Conservation (phyloP, 2,888 invertebrate species). For the Sturmia bella region DNA sequence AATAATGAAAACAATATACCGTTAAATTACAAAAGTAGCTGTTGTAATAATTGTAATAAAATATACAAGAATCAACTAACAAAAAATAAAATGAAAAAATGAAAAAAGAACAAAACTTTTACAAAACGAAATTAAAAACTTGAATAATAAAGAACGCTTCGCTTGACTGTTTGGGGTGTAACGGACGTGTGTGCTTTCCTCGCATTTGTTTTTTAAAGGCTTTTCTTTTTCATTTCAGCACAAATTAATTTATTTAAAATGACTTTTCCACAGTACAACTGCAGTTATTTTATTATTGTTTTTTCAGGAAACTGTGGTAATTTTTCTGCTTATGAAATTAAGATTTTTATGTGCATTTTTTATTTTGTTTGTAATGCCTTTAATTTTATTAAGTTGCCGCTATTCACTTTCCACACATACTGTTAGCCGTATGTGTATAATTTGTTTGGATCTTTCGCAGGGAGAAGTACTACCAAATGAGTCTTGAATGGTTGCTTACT, state of each 20-base stretch:
- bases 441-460: no score
- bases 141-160: conserved; percentile 49
- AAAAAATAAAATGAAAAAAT: conserved; percentile 1
- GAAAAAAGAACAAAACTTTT: conserved; percentile 3
- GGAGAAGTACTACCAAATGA: no score
- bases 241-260: conserved; percentile 49
- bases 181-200: conserved; percentile 21
- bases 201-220: conserved; percentile 48
- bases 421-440: not conserved
- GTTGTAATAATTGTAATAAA: conserved; percentile 48
- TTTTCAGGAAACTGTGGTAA: conserved; percentile 43
- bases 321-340: conserved; percentile 29
- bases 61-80: conserved; percentile 40
- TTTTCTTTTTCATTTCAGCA: conserved; percentile 21
- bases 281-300: conserved; percentile 24
- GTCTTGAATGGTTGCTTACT: no score
- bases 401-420: conserved; percentile 13
- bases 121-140: conserved; percentile 64
- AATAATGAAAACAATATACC: conserved; percentile 70
- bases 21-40: conserved; percentile 69
- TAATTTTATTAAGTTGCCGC: conserved; percentile 52
- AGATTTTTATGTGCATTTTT: conserved; percentile 28
- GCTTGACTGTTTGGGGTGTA: conserved; percentile 22
- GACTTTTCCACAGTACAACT: conserved; percentile 33
- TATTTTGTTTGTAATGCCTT: conserved; percentile 29